Evolutionary conservation across 1,140 invertebrate genomes (phyloP), one percentile per base, ranked within the genome.

Genomic region (Bombus sylvicola): DNA sequence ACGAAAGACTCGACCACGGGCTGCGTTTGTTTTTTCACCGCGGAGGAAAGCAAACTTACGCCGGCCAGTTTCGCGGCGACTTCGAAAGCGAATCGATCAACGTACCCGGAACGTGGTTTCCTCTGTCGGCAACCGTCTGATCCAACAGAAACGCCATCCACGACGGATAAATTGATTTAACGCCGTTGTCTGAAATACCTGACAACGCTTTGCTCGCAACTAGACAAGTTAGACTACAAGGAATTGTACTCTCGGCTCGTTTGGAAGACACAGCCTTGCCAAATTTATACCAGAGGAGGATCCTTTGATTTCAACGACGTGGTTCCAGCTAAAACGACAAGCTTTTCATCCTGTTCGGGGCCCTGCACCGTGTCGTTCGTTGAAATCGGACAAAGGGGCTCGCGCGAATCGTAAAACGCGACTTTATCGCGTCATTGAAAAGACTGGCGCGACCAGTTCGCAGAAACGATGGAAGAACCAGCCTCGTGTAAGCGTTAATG

Each of bases 121-220:
- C 25, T 71, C 69, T 39, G 34, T 41, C 25, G 39, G 25, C 10
- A 12, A 34, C 66, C 66, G 78, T 31, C 69, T 37, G 72, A 41
- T 89, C 80, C 84, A 87, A 88, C 87, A 89, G 88, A 88, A 89
- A 88, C 87, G 88, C 47, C 75, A 72, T 47, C 69, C 43, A 22
- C 39, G 39, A 73, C 72, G 62, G 57, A 80, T 62, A 53, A 81
- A 83, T 81, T 75, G 84, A 85, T 85, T 85, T 85, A 81, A 68
- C 77, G 2, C 28, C 83, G 83, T 62, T 62, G 66, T 59, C 82
- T 34, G 82, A 62, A 69, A 84, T 79, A 79, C 83, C 75, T 84
- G 83, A 72, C 82, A 79, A 18, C 75, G 66, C 66, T 71, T 79
- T 34, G 82, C 82, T 72, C 82, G 75, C 53, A 79, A 41, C 66